A percentile compares a stretch with the other conserved stretches of the same genome.
Conservation (phyloP, 92 coral and sea anemone genomes). For the Epizoanthus rinbou region DNA sequence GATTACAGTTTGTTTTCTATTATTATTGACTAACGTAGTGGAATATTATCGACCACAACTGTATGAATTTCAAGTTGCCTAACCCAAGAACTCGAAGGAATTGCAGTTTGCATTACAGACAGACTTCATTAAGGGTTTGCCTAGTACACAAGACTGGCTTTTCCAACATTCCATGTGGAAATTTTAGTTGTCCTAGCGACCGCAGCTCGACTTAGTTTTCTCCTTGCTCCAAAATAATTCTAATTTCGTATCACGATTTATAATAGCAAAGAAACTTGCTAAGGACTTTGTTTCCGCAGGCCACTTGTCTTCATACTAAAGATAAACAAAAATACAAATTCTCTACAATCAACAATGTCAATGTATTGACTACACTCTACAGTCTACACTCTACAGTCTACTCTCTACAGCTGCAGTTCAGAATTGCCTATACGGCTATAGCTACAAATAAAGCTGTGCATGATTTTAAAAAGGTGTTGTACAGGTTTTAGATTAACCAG, state of each 20-base stretch:
- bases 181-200: conserved; percentile 20
- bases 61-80: neutral
- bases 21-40: neutral
- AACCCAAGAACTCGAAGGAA: neutral
- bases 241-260: no score
- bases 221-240: neutral
- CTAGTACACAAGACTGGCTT: neutral
- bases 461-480: no score
- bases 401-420: no score
- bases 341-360: no score
- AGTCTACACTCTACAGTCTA: no score
- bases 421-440: no score
- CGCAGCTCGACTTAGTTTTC: neutral
- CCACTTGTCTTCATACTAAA: no score
- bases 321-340: neutral
- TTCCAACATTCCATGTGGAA: conserved; percentile 10
- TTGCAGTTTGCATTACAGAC: neutral
- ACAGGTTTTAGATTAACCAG: no score
- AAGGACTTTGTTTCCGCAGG: no score
- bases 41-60: neutral
- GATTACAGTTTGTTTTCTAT: neutral
- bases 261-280: no score
- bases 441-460: no score
- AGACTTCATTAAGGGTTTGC: neutral
- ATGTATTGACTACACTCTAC: no score